Evolutionary conservation across 2,113 vertebrate genomes (phyloP), one percentile per base, ranked within the genome.

Genomic region (Scomber colias): DNA sequence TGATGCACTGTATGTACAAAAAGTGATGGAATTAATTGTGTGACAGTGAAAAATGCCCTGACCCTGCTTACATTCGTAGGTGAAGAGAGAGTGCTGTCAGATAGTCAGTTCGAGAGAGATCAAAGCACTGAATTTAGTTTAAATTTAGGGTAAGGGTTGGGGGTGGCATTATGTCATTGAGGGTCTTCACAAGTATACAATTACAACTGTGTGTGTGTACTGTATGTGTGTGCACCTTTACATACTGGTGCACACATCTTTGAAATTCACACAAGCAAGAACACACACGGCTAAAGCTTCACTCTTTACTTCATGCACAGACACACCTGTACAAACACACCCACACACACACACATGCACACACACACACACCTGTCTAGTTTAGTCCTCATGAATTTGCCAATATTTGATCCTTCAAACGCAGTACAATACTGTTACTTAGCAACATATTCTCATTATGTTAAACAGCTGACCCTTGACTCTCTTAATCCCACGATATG

Each of bases 371-470:
- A 80, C 72, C 45, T 86, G 24, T 65, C 64, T 73, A 75, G 80
- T 81, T 82, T 67, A 78, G 61, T 80, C 75, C 62, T 16, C 12
- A 14, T 73, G 67, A 69, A 85, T 85, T 83, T 74, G 14, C 67
- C 54, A 49, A 71, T 77, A 84, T 85, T 90, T 89, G 66, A 88
- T 83, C 73, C 61, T 79, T 82, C 30, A 79, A 89, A 86, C 83
- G 63, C 80, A 59, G 74, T 71, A 84, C 83, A 88, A 71, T 82
- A 71, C 84, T 76, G 85, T 91, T 89, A 80, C 90, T 89, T 83
- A 84, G 86, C 87, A 91, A 92, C 89, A 83, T 84, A 91, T 88
- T 81, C 77, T 85, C 68, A 77, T 90, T 84, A 90, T 90, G 85
- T 85, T 91, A 86, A 92, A 90, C 85, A 75, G 74, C 6, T 77